Base-by-base conservation (phyloP, 1,140 invertebrate species). In the Adoxophyes honmai region DNA sequence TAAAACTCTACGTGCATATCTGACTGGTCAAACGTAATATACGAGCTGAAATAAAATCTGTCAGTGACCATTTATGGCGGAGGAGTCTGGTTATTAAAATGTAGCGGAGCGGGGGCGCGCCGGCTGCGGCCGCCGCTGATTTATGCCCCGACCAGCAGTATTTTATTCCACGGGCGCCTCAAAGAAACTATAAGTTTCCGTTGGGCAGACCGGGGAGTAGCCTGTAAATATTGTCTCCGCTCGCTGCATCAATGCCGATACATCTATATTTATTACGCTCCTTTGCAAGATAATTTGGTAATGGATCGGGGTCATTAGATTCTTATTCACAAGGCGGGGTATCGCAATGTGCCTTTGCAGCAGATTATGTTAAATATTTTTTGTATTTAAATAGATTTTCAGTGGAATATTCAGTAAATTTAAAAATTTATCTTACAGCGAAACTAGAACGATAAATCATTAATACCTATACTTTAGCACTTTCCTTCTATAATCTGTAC, bases 121-220 rank as follows among this genome's bases (percentile, higher is more conserved):
- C 79, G 80, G 79, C 78, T 82, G 81, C 71, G 72, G 62, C 76
- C 70, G 81, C 75, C 77, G 70, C 72, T 88, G 85, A 88, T 88
- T 88, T 86, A 88, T 86, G 73, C 61, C 70, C 69, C 61, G 62
- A 69, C 68, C 80, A 81, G 79, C 81, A 81, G 83, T 88, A 88
- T 88, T 86, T 86, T 86, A 88, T 88, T 78, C 85, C 74, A 62
- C 80, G 80, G 85, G 85, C 83, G 85, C 83, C 85, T 88, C 85
- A 88, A 88, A 69, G 80, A 82, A 86, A 84, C 85, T 88, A 86
- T 88, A 88, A 88, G 85, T 88, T 86, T 86, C 83, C 85, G 83
- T 86, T 88, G 77, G 81, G 75, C 78, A 83, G 78, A 75, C 73
- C 78, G 81, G 79, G 85, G 85, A 80, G 75, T 75, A 78, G 78